phyloP scores from a whole-genome alignment of 2,797 vertebrate genomes.

The Numenius phaeopus region DNA sequence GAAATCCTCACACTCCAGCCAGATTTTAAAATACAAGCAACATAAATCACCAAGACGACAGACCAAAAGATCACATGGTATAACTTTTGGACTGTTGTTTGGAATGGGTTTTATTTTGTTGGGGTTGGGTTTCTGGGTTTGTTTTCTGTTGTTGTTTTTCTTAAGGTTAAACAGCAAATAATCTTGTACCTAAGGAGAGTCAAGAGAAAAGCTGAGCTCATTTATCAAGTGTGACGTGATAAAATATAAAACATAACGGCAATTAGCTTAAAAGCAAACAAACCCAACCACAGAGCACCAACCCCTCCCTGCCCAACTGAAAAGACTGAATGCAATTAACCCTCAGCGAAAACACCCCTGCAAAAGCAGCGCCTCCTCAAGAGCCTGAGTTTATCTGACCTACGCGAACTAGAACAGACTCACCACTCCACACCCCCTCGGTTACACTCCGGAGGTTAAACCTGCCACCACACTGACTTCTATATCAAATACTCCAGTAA shows the following conservation, averaged over 20 bases:
- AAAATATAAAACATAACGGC: not conserved
- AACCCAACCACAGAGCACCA: not conserved
- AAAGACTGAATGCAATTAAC: not conserved
- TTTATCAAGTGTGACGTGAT: not conserved
- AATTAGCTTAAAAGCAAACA: not conserved
- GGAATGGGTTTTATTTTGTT: fast-evolving
- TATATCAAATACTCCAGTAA: not conserved
- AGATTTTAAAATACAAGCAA: not conserved
- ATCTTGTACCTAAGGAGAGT: not conserved
- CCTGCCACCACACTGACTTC: not conserved
- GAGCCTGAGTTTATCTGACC: not conserved
- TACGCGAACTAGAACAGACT: not conserved
- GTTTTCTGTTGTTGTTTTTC: not conserved
- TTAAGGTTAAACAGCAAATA: not conserved
- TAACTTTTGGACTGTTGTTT: not conserved
- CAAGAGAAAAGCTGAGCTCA: not conserved
- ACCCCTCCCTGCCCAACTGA: not conserved
- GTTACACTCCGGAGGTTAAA: not conserved
- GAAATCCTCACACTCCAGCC: not conserved
- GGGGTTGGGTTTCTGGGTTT: not conserved
- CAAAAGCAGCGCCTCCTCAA: not conserved
- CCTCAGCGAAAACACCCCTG: not conserved
- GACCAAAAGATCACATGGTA: not conserved
- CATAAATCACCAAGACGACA: not conserved
- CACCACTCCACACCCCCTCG: fast-evolving